Conservation (phyloP, 2,888 invertebrate genomes). For the Caenorhabditis sp. region DNA sequence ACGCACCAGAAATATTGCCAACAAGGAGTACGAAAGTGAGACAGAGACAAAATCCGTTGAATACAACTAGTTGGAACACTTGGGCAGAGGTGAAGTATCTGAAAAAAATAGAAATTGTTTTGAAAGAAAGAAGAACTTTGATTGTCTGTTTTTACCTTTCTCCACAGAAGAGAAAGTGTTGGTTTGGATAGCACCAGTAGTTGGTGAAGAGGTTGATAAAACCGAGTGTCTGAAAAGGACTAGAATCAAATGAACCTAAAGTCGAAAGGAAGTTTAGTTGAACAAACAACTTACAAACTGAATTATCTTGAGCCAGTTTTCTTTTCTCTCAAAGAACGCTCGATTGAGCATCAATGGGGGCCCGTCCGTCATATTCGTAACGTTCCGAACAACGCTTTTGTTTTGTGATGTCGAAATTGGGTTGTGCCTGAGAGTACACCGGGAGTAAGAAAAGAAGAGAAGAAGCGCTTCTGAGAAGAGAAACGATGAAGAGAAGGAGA, state of each 20-base stretch:
- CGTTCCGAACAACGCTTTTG: conserved; percentile 9
- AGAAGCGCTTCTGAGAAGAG: conserved; percentile 23
- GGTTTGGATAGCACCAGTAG: conserved; percentile 68
- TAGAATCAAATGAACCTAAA: too few relatives aligned
- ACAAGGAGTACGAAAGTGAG: conserved; percentile 64
- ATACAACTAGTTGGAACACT: conserved; percentile 70
- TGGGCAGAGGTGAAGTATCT: conserved; percentile 66
- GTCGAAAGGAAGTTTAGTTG: neutral
- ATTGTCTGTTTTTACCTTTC: conserved; percentile 50
- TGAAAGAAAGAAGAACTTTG: too few relatives aligned
- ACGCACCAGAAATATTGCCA: conserved; percentile 65
- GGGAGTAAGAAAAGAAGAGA: conserved; percentile 17
- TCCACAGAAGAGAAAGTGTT: conserved; percentile 51
- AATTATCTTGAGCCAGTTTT: conserved; percentile 57
- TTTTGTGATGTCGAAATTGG: conserved; percentile 42
- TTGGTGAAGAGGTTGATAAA: conserved; percentile 60
- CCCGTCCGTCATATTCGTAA: conserved; percentile 53
- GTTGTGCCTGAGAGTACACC: conserved; percentile 46
- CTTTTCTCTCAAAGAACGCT: conserved; percentile 61
- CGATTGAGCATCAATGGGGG: conserved; percentile 66
- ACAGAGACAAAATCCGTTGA: conserved; percentile 68
- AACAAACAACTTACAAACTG: conserved; percentile 44
- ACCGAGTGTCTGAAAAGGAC: conserved; percentile 63
- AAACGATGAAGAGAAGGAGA: conserved; percentile 22
- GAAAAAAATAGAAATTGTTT: too few relatives aligned